Evolutionary conservation across 2,113 vertebrate genomes (phyloP).

Genomic region (Pangasianodon gigas): DNA sequence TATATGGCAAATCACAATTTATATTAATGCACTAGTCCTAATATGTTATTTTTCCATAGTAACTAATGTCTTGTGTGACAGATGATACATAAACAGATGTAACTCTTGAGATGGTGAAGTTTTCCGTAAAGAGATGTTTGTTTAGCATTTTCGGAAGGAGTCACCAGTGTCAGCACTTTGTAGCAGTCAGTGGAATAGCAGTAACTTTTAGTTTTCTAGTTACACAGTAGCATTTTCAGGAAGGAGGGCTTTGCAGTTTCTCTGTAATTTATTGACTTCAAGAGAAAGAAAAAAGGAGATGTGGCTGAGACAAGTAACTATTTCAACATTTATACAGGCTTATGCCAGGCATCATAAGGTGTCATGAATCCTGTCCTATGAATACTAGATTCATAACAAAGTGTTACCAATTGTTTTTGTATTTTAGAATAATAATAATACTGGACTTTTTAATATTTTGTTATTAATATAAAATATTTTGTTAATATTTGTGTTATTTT

Average conservation of each 20-base stretch:
- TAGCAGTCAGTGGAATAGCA: not conserved
- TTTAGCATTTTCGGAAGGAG: not conserved
- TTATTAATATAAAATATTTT: not conserved
- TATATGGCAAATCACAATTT: not conserved
- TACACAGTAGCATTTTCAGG: not conserved
- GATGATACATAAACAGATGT: not conserved
- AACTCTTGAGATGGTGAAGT: not conserved
- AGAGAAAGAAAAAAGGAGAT: not conserved
- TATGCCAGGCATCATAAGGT: not conserved
- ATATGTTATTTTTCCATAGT: not conserved
- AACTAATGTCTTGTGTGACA: not conserved
- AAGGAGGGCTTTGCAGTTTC: not conserved
- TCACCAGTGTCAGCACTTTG: not conserved
- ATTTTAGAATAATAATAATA: not conserved
- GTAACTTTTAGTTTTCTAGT: not conserved
- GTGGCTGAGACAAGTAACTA: not conserved
- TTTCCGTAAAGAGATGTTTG: not conserved
- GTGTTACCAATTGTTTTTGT: not conserved
- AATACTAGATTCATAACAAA: not conserved
- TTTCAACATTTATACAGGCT: not conserved
- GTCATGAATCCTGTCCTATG: not conserved
- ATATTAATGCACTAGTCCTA: not conserved
- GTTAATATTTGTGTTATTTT: not conserved
- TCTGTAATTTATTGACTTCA: not conserved
- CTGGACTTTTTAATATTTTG: not conserved